Evolutionary conservation across 2,888 invertebrate species (phyloP), one percentile per base, ranked within the genome.

Genomic region (Gisinianus flammeolus): DNA sequence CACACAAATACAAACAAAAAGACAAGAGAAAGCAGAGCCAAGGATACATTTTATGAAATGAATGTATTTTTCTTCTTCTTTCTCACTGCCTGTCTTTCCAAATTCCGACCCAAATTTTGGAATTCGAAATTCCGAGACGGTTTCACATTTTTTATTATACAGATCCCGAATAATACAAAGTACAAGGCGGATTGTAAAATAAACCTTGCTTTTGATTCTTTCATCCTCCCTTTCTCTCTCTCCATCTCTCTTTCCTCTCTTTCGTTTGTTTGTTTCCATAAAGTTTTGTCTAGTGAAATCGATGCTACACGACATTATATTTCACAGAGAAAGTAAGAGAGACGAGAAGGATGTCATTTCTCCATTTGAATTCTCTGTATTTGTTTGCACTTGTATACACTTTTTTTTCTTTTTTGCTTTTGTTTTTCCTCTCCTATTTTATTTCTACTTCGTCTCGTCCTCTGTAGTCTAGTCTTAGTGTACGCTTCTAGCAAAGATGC

Each of bases 401-500:
- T 44, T 44, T 19, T 44, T 44, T 44, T 44, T 44, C 8, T 44
- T 19, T 44, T 35, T 35, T 35, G 5, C 35, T 19, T 6, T 44
- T 19, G 44, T 44, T 44, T 44, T 1, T 44, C 19, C 44, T 12
- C 44, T 44, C 44, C 8, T 44, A 16, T 44, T 44, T 44, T 44
- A 4, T 44, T 6, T 19, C 6, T 35, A 8, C 35, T 35, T 35
- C 6, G 5, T 35, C 35, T 35, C 12, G 12, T 35, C 12, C 35
- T 35, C 19, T 12, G 12, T 44, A 16, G 44, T 6, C 3, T 44
- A 44, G 12, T 44, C 26, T 62, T 26, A n/a, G 22, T 74, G 74
- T 74, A 74, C 67, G 64, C 74, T 44, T 30, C 35, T n/a, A 54
- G 66, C 66, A 52, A 74, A 44, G 66, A 66, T 66, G 66, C 74